A percentile compares a stretch with the other conserved stretches of the same genome.
These are phyloP conservation scores for Athalia rosae DNA, from an alignment of 2,888 invertebrate genomes.

Conservation along the genomic window DNA sequence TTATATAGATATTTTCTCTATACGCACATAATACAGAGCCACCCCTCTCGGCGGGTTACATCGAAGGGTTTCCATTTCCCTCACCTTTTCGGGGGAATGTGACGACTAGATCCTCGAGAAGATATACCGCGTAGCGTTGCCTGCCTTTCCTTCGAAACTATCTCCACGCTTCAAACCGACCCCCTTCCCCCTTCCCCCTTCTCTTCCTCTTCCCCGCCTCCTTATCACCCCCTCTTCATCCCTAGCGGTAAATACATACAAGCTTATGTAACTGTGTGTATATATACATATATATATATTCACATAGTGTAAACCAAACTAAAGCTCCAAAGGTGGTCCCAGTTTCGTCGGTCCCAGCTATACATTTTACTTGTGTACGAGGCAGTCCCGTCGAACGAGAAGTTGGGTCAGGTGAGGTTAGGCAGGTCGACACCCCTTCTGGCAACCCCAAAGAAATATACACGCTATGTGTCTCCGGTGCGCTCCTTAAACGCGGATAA, in stretches of 20 bases:
- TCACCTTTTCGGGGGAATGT: constrained; percentile 36
- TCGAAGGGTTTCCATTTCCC: background rate
- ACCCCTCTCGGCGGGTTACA: background rate
- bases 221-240: background rate
- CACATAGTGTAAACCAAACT: too few species aligned
- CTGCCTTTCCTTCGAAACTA: constrained; percentile 40
- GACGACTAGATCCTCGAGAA: constrained; percentile 43
- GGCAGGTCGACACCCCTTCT: too few species aligned
- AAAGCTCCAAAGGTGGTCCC: too few species aligned
- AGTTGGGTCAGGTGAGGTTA: too few species aligned
- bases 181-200: background rate
- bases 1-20: background rate
- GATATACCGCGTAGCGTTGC: constrained; percentile 38
- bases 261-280: too few species aligned
- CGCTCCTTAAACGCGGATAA: constrained; percentile 58
- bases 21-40: background rate
- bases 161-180: constrained; percentile 19
- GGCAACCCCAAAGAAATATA: too few species aligned
- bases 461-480: constrained; percentile 18
- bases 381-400: constrained; percentile 53
- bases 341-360: background rate
- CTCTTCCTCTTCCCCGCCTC: too few species aligned
- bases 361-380: background rate
- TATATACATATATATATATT: background rate
- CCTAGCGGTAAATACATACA: background rate